Conservation (phyloP, 2,888 invertebrate genomes). For the Colostygia pectinataria region DNA sequence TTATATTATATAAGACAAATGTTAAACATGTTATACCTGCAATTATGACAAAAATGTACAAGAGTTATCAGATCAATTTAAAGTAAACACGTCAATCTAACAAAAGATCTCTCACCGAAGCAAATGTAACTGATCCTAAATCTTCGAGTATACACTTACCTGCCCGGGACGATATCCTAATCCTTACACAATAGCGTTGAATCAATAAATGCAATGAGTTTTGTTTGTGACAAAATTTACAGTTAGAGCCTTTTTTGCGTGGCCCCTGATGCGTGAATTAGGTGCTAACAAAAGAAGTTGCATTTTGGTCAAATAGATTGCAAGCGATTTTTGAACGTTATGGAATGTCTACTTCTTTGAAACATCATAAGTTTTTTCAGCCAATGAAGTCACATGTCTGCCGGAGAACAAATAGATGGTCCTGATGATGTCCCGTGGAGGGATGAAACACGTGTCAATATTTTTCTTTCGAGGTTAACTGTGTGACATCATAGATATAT, state of each 20-base stretch:
- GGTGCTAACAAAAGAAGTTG: slow-evolving; percentile 48
- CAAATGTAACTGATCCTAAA: slow-evolving; percentile 46
- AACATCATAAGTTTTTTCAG: too few species aligned
- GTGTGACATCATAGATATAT: too few species aligned
- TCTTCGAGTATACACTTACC: slow-evolving; percentile 57
- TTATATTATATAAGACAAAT: too few species aligned
- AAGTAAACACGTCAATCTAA: slow-evolving; percentile 27
- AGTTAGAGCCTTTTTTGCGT: slow-evolving; percentile 60
- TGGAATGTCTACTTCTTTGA: too few species aligned
- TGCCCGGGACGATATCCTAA: slow-evolving; percentile 65
- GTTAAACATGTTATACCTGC: too few species aligned
- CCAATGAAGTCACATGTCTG: too few species aligned
- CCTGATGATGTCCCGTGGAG: too few species aligned
- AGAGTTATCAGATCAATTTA: slow-evolving; percentile 19
- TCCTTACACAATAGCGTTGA: slow-evolving; percentile 66
- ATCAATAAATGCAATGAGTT: slow-evolving; percentile 60
- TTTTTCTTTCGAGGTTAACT: too few species aligned
- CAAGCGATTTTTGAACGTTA: background rate
- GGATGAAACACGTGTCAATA: too few species aligned
- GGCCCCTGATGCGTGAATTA: slow-evolving; percentile 55
- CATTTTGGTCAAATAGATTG: slow-evolving; percentile 33
- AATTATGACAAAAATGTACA: too few species aligned
- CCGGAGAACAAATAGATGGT: too few species aligned
- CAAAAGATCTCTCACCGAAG: slow-evolving; percentile 52
- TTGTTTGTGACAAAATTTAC: slow-evolving; percentile 72